Evolutionary conservation across 2,888 invertebrate species (phyloP), one percentile per base, ranked within the genome.

Genomic region (Neuroscelio doddi): DNA sequence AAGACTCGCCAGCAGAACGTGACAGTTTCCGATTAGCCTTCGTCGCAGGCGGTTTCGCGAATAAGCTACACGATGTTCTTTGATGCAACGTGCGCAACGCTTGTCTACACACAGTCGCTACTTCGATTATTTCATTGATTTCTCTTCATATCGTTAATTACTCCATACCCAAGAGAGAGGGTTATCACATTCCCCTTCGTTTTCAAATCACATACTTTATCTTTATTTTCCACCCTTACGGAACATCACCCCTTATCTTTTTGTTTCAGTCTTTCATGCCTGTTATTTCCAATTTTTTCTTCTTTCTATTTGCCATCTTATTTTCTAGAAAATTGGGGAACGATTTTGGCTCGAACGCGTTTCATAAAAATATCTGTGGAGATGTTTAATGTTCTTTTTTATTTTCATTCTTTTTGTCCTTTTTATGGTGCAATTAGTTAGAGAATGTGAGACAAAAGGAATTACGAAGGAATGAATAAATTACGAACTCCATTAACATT

Each of bases 11-110:
- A 59, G 55, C 45, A 57, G 57, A 51, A 56, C 51, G 16, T 59
- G 55, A 53, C 56, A 65, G 64, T 65, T 52, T 56, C 64, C 58
- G 55, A 65, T 56, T 47, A 55, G 49, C 55, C 32, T 39, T 51
- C 32, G 55, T 50, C 58, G 58, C 58, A 46, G 36, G 14, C 51
- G 51, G 53, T 53, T 9, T 49, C 24, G 55, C 53, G 62, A 49
- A 42, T 8, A 36, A 52, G 29, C 46, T n/a, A 51, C 62, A 39
- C 45, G 45, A 66, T 66, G 67, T 9, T 42, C 42, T 32, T 50
- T 52, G 32, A 44, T 46, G 44, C 63, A 62, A 52, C 55, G 67
- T 39, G 65, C 52, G 55, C 51, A 47, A 52, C 47, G 52, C 47
- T 46, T 39, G 59, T 17, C 36, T n/a, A n/a, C n/a, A n/a, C n/a